Base-by-base conservation (phyloP, 1,140 invertebrate species). In the Drosophila pseudoananassae region DNA sequence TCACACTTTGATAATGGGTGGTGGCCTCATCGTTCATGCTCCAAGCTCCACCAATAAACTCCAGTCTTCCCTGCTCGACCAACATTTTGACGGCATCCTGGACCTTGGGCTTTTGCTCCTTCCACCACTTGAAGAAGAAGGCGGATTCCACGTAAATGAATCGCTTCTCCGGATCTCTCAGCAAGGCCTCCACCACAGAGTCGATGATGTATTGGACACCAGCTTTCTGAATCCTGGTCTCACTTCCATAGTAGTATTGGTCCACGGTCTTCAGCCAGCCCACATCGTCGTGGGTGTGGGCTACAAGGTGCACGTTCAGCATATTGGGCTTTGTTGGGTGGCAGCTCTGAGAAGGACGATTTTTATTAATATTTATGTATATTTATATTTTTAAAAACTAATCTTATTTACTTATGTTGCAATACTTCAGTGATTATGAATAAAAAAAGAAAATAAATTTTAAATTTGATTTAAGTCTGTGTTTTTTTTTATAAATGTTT, bases 41-140 rank as follows among this genome's bases (percentile, higher is more conserved):
- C 97, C 97, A 98, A 0, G 95, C 96, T 0, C 97, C 97, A 4
- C 95, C 94, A 27, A 96, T 96, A 68, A 99, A 97, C 93, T 99
- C 97, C 8, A 99, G 92, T 78, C 96, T 94, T 2, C 97, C 98
- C 78, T 94, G 92, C 0, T 93, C 84, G 1, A 97, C 95, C n/a
- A 97, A 90, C n/a, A 91, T 90, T 59, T 93, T 93, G 0, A 96
- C 94, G 8, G 93, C 82, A n/a, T 95, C 88, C 54, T 94, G 92
- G 3, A 93, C 93, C 5, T 91, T 87, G 5, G 96, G 94, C 8
- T 93, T 88, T 84, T 98, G 97, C 20, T 95, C 93, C 7, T 93
- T 90, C 96, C 97, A 99, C 98, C 98, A 99, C 88, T 96, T 95
- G 93, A 96, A 97, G 78, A 99, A 97, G 92, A 97, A 99, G 1